Base-by-base conservation (phyloP, 2,888 invertebrate genomes). In the Habroteleia sp. region DNA sequence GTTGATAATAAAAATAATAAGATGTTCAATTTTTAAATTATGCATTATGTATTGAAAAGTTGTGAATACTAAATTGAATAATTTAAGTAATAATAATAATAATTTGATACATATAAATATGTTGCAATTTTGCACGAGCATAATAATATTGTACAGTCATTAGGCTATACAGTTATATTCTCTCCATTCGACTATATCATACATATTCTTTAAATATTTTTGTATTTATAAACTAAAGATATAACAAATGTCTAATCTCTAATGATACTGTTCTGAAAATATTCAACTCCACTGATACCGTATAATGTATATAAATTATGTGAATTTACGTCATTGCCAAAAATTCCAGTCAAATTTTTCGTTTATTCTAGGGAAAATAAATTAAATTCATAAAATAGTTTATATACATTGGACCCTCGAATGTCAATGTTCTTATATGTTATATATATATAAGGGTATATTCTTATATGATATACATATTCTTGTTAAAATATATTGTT, bases 201-300 rank as follows among this genome's bases (percentile, higher is more conserved):
- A 56, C 27, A 42, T 29, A 16, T 11, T 31, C 17, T 37, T 17
- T 4, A 27, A n/a, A n/a, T n/a, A n/a, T n/a, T n/a, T 56, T 37
- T 66, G 29, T 56, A 20, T 42, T 42, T 31, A 44, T 17, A 37
- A 65, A 56, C 7, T 37, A 31, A 69, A 11, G 23, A 52, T 39
- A 35, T 35, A 50, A 33, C 42, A 42, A 13, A 16, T 52, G 7
- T 50, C 33, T 42, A 54, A 16, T 56, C 42, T n/a, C n/a, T n/a
- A n/a, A 42, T 20, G 20, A 35, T 16, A 23, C 33, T 42, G 1
- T 17, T 37, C 33, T 25, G 4, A 41, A 58, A 58, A 58, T 44
- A 35, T 54, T 31, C 5, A 8, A 14, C 41, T 33, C 23, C 6
- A 42, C 17, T n/a, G 8, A 31, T 13, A 4, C 0, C 7, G 2